Conservation (phyloP, 2,888 invertebrate genomes). For the Notodonta dromedarius region DNA sequence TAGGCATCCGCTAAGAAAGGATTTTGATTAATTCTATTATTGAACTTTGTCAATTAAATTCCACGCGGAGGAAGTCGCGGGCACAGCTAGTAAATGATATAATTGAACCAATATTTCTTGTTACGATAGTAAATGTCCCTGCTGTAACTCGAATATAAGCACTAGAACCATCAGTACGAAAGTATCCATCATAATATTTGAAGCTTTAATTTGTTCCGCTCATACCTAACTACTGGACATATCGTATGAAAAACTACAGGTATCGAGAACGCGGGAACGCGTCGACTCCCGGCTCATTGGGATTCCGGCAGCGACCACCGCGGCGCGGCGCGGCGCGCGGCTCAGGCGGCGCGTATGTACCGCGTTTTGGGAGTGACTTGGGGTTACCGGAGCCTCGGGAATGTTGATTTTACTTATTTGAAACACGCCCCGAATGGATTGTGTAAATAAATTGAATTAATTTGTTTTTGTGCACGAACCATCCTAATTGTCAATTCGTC, state of each 20-base stretch:
- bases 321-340: slow-evolving; percentile 6
- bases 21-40: too few species aligned
- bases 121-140: too few species aligned
- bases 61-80: too few species aligned
- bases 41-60: too few species aligned
- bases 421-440: slow-evolving; percentile 43
- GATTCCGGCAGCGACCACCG: slow-evolving; percentile 30
- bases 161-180: slow-evolving; percentile 21
- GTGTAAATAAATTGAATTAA: slow-evolving; percentile 42
- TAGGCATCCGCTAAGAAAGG: too few species aligned
- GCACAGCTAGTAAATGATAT: too few species aligned
- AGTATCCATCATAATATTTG: slow-evolving; percentile 39
- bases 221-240: slow-evolving; percentile 45
- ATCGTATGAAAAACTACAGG: slow-evolving; percentile 39
- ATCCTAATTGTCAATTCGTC: slow-evolving; percentile 28
- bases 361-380: neutral
- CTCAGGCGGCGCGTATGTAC: neutral
- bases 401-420: slow-evolving; percentile 47
- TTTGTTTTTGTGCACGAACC: slow-evolving; percentile 34
- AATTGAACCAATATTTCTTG: too few species aligned
- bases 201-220: slow-evolving; percentile 43
- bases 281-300: slow-evolving; percentile 30
- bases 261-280: slow-evolving; percentile 22
- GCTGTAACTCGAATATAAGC: neutral
- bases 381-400: slow-evolving; percentile 10